Evolutionary conservation across 2,888 invertebrate genomes (phyloP), one percentile per base, ranked within the genome.

Genomic region (Camponotus fellah): DNA sequence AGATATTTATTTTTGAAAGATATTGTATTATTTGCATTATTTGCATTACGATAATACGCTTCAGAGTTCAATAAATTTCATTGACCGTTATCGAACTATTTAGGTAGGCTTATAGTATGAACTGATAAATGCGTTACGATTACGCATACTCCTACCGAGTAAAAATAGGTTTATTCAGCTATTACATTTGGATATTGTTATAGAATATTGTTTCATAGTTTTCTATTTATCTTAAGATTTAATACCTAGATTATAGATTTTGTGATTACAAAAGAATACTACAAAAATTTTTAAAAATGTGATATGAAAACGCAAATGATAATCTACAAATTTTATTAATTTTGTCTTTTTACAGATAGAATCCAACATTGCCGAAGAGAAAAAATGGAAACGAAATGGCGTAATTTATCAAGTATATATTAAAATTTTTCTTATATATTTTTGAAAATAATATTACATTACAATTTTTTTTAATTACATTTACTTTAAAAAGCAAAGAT

Each of bases 371-470:
- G 77, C 69, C 4, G 85, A 88, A 9, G 37, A 65, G 4, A 85
- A 75, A 64, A 88, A 72, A 37, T 82, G 88, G 32, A 86, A 91
- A 40, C 83, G 71, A 37, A 87, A 85, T 64, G 92, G 91, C n/a
- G 74, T 83, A n/a, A 77, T 80, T 8, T 89, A 85, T 81, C 92
- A 92, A 86, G 92, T 92, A 89, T 64, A 71, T 46, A 40, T 75
- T 43, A 71, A 77, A 64, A 37, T n/a, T 26, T 26, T 26, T 0
- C 17, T 2, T 37, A 2, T 46, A n/a, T 26, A 26, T 26, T 26
- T 2, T 12, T 46, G 14, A 37, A 65, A 66, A 56, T 5, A 26
- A 9, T 65, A 4, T 65, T 4, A 17, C 5, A 21, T 40, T 12
- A 60, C 12, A 26, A 26, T 26, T 62, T 53, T n/a, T 3, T 12